Evolutionary conservation across 2,888 invertebrate species (phyloP), one percentile per base, ranked within the genome.

Genomic region (Drosophila siamana): DNA sequence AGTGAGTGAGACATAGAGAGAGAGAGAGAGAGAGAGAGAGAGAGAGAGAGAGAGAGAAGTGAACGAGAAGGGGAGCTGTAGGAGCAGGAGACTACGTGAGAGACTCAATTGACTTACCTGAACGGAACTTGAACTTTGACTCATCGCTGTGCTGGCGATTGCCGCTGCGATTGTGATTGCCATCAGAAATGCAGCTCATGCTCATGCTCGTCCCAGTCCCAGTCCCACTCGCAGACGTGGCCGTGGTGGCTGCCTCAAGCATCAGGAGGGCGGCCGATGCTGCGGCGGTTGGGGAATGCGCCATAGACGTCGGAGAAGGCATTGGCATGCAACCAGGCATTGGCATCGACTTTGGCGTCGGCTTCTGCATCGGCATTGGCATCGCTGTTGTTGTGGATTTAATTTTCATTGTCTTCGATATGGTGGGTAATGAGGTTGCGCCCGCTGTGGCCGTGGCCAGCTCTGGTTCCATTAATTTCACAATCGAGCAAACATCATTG

Each of bases 401-500:
- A 2, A 61, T 61, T 57, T 68, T 68, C 73, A 73, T 76, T 76
- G 73, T 66, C 73, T 79, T 68, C 59, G 64, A n/a, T 54, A 57
- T 55, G 48, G 74, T 36, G 11, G 75, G 66, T 69, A 79, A 65
- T 77, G 78, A 63, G 71, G 63, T 59, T 16, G 67, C 56, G 33
- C 43, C 52, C 51, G 13, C 30, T 24, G 40, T 33, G 54, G 11
- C 43, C 54, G 28, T 33, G 54, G 11, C 33, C 54, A 33, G 22
- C 33, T 78, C 76, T 80, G 85, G 80, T 72, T 88, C 89, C 89
- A 87, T 88, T 88, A 90, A 89, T 87, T 89, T 89, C 74, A 71
- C 84, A 85, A 88, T 77, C 62, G 82, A 70, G 74, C 86, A 86
- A 80, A 91, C 85, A 88, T 90, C 86, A 72, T 91, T 92, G 74